phyloP scores from a whole-genome alignment of 2,113 vertebrate species.

The Orthonyx spaldingii region DNA sequence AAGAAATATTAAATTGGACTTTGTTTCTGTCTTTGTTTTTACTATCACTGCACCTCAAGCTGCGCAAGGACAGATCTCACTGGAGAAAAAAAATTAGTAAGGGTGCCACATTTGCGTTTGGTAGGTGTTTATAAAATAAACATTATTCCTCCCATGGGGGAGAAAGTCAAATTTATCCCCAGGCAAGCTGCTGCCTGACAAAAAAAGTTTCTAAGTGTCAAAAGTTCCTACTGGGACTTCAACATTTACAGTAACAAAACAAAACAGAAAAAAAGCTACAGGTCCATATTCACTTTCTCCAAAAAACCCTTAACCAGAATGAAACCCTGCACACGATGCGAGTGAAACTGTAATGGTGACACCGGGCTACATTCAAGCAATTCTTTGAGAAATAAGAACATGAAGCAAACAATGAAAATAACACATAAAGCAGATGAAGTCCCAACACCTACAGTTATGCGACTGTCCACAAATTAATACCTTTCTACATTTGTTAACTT shows the following conservation, averaged over 20 bases:
- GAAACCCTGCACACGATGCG: not conserved
- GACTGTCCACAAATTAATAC: not conserved
- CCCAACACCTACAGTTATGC: not conserved
- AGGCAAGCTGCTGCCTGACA: constrained; percentile 28
- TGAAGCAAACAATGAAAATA: not conserved
- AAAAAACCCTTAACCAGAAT: not conserved
- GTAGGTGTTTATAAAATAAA: constrained; percentile 55
- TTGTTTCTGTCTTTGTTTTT: constrained; percentile 13
- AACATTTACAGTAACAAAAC: not conserved
- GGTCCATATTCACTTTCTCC: not conserved
- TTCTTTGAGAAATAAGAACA: not conserved
- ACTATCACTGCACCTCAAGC: constrained; percentile 6
- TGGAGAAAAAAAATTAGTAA: not conserved
- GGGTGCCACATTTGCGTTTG: not conserved
- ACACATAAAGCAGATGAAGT: not conserved
- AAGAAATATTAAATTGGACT: not conserved
- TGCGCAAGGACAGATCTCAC: constrained; percentile 30
- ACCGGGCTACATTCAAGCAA: not conserved
- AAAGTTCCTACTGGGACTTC: constrained; percentile 24
- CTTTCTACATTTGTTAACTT: not conserved
- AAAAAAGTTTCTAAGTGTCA: constrained; percentile 38
- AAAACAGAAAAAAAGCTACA: not conserved
- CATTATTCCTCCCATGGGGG: not conserved
- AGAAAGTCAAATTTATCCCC: constrained; percentile 15
- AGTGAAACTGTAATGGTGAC: not conserved